Evolutionary conservation across 1,140 invertebrate genomes (phyloP), one percentile per base, ranked within the genome.

Genomic region (Antheraea mylitta): DNA sequence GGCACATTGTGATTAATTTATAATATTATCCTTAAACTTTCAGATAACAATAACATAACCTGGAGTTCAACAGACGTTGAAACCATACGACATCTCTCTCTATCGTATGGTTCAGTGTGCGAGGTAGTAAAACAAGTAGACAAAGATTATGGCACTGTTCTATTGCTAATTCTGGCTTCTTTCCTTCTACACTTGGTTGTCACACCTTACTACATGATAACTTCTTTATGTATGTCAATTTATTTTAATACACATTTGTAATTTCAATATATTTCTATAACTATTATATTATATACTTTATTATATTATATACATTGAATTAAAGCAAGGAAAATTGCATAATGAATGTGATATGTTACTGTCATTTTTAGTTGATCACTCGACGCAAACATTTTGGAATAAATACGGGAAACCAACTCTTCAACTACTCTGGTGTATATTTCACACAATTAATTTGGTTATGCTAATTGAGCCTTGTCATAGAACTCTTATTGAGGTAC

Each of bases 151-250:
- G 78, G 77, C 0, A n/a, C 64, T 0, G 7, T 77, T 2, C n/a
- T 82, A 9, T 67, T 81, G 5, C 58, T 77, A 0, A 68, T 76
- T 6, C 59, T 82, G 1, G 60, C 64, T 6, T 71, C 73, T 0
- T 76, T 76, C 9, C 75, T 82, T 8, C 58, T 84, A 5, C 73
- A 82, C 30, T 67, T 82, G 9, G 68, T 82, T 18, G 67, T 80
- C 7, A 78, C 78, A 0, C 78, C 79, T 0, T 81, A 82, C 68
- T 76, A 79, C 61, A 66, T 81, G 11, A 72, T 82, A 10, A 69
- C 53, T 10, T 48, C 37, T 19, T 18, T 80, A 9, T 70, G 80
- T 82, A 65, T 22, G 76, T 72, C 18, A 48, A 11, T 22, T 38
- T 59, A 59, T 18, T 22, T 18, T 9, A 58, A 11, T 0, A 13